These are phyloP conservation scores for Plectropomus leopardus DNA, from an alignment of 2,113 vertebrate genomes.

Conservation along the genomic window DNA sequence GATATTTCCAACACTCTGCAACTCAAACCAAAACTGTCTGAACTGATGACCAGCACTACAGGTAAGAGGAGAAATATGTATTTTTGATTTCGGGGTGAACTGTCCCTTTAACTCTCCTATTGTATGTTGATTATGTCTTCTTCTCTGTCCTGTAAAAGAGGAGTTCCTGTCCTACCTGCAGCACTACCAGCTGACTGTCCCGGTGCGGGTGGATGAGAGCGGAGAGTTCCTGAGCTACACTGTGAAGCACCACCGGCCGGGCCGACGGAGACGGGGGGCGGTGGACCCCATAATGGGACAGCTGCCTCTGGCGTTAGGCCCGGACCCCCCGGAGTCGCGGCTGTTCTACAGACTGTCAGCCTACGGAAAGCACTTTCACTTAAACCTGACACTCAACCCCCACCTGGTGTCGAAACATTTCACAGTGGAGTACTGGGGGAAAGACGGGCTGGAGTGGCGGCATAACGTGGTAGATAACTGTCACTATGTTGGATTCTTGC, in stretches of 20 bases:
- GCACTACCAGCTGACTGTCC: constrained; percentile 97
- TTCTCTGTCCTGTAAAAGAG: constrained; percentile 88
- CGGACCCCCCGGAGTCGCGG: constrained; percentile 88
- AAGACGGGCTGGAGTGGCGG: constrained; percentile 92
- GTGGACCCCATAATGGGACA: constrained; percentile 65
- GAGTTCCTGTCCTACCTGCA: constrained; percentile 99
- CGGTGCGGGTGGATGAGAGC: constrained; percentile 94
- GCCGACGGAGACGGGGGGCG: constrained; percentile 90
- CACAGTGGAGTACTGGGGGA: constrained; percentile 98
- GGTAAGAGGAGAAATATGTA: too few relatives aligned
- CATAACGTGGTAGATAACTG: constrained; percentile 93
- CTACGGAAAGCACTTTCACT: constrained; percentile 98
- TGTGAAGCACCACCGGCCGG: constrained; percentile 94
- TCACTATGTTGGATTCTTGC: constrained; percentile 95
- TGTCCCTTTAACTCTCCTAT: not conserved
- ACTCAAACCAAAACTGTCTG: too few relatives aligned
- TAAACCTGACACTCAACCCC: constrained; percentile 97
- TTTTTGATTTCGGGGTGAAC: too few relatives aligned
- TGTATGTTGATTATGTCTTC: constrained; percentile 4
- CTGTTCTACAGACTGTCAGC: constrained; percentile 98
- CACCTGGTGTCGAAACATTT: constrained; percentile 97
- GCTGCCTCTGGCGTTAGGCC: constrained; percentile 74
- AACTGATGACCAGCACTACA: too few relatives aligned
- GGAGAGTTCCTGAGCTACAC: constrained; percentile 98
- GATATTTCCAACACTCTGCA: too few relatives aligned